Evolutionary conservation across 2,113 vertebrate genomes (phyloP), one percentile per base, ranked within the genome.

Genomic region (Bujurquina vittata): DNA sequence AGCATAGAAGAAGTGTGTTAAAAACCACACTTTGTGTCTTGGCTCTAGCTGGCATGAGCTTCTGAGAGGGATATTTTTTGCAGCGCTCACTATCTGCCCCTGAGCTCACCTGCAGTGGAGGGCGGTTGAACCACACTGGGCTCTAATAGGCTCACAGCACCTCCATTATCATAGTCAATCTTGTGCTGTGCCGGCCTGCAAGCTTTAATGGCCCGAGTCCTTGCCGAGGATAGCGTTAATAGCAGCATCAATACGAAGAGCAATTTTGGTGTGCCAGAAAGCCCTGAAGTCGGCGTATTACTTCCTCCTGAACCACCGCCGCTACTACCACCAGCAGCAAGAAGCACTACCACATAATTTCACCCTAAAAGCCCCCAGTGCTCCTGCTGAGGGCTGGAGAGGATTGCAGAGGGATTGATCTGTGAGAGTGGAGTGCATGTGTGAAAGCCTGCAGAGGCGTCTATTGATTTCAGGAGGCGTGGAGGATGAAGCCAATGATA

Each of bases 71-170:
- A 79, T 61, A 77, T 80, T 84, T 83, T 59, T 75, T 87, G 54
- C 72, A 96, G 96, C 2, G 59, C n/a, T 3, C 10, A 2, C 77
- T 65, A 73, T 43, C 79, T 43, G 5, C 77, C 75, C 81, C 58
- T 23, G 43, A 12, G 79, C 72, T 85, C 85, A 86, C 85, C 87
- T 89, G 90, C 83, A 23, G 87, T 18, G 85, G 82, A 73, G 77
- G 67, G 65, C 40, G 57, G 77, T 79, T 85, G 82, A 79, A 85
- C 82, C 89, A 72, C 84, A 83, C 84, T 60, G 87, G 49, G 87
- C 83, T 76, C 76, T 85, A 88, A 88, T 76, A 82, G 86, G 86
- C 86, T 90, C 96, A 95, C 96, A 96, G 96, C 96, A 95, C 96
- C 96, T 61, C 87, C 75, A 79, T 87, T 81, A 91, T 89, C 78